Evolutionary conservation across 2,797 vertebrate genomes (phyloP).

Genomic region (Gouania willdenowi): DNA sequence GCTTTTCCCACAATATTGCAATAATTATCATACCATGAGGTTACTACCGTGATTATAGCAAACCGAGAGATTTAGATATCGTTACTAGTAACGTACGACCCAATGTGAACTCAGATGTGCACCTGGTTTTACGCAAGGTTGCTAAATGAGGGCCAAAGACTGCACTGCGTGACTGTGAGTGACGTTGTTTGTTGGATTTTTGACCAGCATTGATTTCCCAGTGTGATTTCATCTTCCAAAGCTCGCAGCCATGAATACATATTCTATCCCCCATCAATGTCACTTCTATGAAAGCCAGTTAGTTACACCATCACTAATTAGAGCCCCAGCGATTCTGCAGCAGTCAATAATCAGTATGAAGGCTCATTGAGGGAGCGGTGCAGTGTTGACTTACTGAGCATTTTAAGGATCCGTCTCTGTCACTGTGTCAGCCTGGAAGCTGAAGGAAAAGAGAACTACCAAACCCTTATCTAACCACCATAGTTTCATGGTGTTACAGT

Average conservation of each 20-base stretch:
- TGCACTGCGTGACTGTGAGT: neutral
- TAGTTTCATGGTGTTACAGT: conserved; percentile 4
- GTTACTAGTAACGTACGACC: too few species aligned
- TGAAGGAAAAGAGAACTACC: neutral
- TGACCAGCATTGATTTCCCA: too few species aligned
- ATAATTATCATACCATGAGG: too few species aligned
- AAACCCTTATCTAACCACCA: neutral
- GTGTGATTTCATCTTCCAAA: conserved; percentile 37
- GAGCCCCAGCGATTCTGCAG: conserved; percentile 57
- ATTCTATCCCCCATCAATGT: conserved; percentile 58
- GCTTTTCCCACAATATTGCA: too few species aligned
- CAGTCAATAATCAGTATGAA: conserved; percentile 63
- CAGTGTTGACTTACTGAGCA: conserved; percentile 27
- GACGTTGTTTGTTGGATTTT: conserved; percentile 17
- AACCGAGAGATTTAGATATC: too few species aligned
- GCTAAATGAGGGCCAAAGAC: too few species aligned
- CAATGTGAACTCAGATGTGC: too few species aligned
- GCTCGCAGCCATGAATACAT: conserved; percentile 50
- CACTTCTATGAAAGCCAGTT: conserved; percentile 61
- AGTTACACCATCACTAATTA: conserved; percentile 70
- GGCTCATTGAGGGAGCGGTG: conserved; percentile 33
- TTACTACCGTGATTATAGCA: too few species aligned
- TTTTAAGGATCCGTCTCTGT: conserved; percentile 14
- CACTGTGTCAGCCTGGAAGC: conserved; percentile 3
- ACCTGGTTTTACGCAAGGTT: too few species aligned